Base-by-base conservation (phyloP, 2,113 vertebrate genomes). In the Zingel zingel region DNA sequence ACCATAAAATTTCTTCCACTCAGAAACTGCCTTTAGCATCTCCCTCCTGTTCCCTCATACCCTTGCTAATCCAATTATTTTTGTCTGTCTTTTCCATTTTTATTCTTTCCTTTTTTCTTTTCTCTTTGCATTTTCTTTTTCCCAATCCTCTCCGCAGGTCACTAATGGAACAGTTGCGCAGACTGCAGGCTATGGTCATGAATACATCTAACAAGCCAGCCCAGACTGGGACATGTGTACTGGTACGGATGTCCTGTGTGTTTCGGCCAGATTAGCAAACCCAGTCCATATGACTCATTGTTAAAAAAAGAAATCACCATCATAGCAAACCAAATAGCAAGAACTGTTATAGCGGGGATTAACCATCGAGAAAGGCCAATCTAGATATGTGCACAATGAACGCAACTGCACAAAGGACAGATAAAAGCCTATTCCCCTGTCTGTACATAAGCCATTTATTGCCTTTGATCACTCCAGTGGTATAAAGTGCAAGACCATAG, bases 141-240 rank as follows among this genome's bases (percentile, higher is more conserved):
- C 25, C 13, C n/a, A 13, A 7, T 79, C 8, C 53, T 82, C n/a
- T 72, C 47, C 0, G 1, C 84, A 99, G 98, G 83, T 97, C 98
- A 43, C 95, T 99, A 43, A 90, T 99, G 93, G 97, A 97, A 82
- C 97, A 99, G 89, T 88, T 99, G 74, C 97, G 95, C 90, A 97
- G 96, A 66, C 95, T 99, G 3, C 98, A 98, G 88, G 95, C 95
- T 2, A 77, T 99, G 0, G 95, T 99, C 77, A 96, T 98, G 71
- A 97, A 97, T 82, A 96, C 97, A 2, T 95, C 96, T 59, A 96
- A 95, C 91, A 99, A 97, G 78, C 93, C 96, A 0, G 97, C 96
- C 0, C 98, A 98, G 87, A 95, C 97, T 0, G 95, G 97, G 36
- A 98, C 98, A 27, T 99, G 97, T 81, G 80, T 98, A 1, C 94